Evolutionary conservation across 2,113 vertebrate species (phyloP).

Genomic region (Plectropomus leopardus): DNA sequence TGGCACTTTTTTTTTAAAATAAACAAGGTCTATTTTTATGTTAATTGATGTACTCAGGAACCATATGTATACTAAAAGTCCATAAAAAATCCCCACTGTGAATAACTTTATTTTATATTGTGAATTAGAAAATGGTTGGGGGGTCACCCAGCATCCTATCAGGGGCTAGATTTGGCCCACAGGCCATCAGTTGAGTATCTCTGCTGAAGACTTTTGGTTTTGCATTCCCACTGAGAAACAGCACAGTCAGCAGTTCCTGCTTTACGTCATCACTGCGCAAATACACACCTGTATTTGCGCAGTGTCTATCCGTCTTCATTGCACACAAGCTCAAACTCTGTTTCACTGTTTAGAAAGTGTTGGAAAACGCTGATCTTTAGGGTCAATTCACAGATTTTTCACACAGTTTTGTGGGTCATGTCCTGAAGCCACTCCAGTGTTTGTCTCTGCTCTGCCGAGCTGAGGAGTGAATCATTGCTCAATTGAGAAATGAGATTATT

Average conservation of each 20-base stretch:
- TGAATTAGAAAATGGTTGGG: too few species aligned
- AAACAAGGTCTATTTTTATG: too few species aligned
- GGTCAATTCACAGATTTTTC: not conserved
- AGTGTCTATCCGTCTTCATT: conserved; percentile 2
- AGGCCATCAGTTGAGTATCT: too few species aligned
- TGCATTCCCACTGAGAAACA: not conserved
- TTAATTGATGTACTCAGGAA: too few species aligned
- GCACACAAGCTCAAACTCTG: not conserved
- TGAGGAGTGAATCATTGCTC: not conserved
- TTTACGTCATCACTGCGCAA: conserved; percentile 31
- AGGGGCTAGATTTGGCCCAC: too few species aligned
- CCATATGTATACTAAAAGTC: too few species aligned
- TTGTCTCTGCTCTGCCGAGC: not conserved
- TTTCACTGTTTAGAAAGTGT: not conserved
- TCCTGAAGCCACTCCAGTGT: not conserved
- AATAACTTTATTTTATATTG: too few species aligned
- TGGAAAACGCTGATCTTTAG: not conserved
- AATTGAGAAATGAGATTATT: not conserved
- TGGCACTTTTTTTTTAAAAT: too few species aligned
- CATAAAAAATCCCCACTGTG: too few species aligned
- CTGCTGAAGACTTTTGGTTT: not conserved
- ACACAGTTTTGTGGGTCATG: not conserved
- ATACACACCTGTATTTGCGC: conserved; percentile 50
- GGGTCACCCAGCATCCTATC: too few species aligned
- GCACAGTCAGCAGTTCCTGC: conserved; percentile 7